These are phyloP conservation scores for Leptinotarsa tumamoca DNA, from an alignment of 2,888 invertebrate species.

Conservation along the genomic window DNA sequence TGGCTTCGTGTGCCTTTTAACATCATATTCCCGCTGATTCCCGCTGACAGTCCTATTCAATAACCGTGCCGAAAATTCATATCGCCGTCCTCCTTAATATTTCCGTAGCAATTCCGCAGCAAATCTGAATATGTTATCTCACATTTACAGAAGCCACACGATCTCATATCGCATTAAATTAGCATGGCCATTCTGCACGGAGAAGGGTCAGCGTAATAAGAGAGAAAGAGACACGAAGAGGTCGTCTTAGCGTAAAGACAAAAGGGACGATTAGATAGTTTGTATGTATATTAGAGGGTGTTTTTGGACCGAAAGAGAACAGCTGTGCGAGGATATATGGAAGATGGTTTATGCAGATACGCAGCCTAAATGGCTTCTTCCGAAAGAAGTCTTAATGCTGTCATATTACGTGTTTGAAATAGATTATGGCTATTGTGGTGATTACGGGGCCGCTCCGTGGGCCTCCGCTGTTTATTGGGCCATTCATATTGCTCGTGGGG, in stretches of 20 bases:
- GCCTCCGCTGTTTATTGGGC: conserved; percentile 49
- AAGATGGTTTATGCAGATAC: conserved; percentile 66
- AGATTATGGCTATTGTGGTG: conserved; percentile 67
- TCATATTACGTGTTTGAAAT: conserved; percentile 67
- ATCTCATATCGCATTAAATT: conserved; percentile 55
- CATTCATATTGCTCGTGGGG: conserved; percentile 56
- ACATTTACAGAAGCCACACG: conserved; percentile 39
- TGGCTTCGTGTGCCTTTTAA: too few species aligned
- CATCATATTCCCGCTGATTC: too few species aligned
- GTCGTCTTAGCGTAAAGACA: conserved; percentile 58
- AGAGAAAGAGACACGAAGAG: conserved; percentile 39
- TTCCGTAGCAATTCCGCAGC: conserved; percentile 19
- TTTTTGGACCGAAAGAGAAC: conserved; percentile 58
- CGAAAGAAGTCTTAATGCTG: conserved; percentile 67
- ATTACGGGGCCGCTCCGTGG: conserved; percentile 65
- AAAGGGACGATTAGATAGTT: conserved; percentile 65
- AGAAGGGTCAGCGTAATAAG: conserved; percentile 45
- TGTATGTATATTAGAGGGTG: conserved; percentile 60
- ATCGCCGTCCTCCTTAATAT: conserved; percentile 19
- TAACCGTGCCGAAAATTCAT: neutral
- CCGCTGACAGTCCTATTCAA: neutral
- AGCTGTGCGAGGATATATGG: conserved; percentile 62
- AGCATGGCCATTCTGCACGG: conserved; percentile 54
- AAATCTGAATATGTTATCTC: conserved; percentile 38
- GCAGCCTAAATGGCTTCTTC: conserved; percentile 62